phyloP scores from a whole-genome alignment of 2,888 invertebrate species.

The Callosobruchus maculatus region DNA sequence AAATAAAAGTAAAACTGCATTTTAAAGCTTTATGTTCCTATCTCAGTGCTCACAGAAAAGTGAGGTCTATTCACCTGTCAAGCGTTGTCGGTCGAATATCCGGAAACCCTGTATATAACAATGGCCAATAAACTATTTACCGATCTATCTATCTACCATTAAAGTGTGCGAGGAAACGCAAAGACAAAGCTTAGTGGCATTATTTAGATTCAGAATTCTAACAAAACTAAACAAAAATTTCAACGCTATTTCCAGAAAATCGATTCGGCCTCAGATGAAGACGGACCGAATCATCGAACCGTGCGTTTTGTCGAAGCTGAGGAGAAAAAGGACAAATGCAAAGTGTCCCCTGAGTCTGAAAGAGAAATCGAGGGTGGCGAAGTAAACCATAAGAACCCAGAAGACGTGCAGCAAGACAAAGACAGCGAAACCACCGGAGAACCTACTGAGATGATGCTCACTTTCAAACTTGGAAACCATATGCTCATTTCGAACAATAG shows the following conservation, averaged over 20 bases:
- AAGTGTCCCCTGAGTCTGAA: slow-evolving; percentile 44
- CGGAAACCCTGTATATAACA: too few relatives aligned
- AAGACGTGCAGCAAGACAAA: slow-evolving; percentile 15
- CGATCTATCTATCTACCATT: too few relatives aligned
- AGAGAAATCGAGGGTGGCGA: slow-evolving; percentile 11
- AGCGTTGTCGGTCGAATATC: too few relatives aligned
- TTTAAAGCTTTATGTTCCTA: too few relatives aligned
- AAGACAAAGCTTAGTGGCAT: too few relatives aligned
- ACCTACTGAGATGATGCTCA: slow-evolving; percentile 53
- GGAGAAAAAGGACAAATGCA: slow-evolving; percentile 42
- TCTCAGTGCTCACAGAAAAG: too few relatives aligned
- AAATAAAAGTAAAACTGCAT: too few relatives aligned
- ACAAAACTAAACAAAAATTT: too few relatives aligned
- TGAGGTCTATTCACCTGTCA: too few relatives aligned
- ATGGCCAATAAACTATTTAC: too few relatives aligned
- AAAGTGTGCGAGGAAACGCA: too few relatives aligned
- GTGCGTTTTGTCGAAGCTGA: slow-evolving; percentile 62
- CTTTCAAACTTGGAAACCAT: slow-evolving; percentile 57
- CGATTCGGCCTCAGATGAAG: slow-evolving; percentile 53
- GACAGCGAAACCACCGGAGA: slow-evolving; percentile 34
- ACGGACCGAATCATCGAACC: slow-evolving; percentile 50
- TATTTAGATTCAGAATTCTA: too few relatives aligned
- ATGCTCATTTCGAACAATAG: slow-evolving; percentile 57
- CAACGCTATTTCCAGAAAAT: slow-evolving; percentile 24
- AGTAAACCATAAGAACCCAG: slow-evolving; percentile 8